Evolutionary conservation across 2,113 vertebrate genomes (phyloP).

Genomic region (Elachura formosa): DNA sequence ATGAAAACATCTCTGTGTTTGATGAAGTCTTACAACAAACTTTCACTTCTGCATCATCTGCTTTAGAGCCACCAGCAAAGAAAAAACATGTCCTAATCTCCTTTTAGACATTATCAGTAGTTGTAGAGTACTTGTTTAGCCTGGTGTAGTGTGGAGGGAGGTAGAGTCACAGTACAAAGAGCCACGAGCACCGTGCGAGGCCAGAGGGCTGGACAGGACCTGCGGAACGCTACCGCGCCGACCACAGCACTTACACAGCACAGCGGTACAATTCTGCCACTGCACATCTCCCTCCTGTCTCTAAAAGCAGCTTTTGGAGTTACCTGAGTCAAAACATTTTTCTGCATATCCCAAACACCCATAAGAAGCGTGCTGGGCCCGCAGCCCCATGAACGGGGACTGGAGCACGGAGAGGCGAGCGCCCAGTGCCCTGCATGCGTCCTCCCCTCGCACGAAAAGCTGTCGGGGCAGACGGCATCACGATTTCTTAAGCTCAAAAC

Average conservation of each 20-base stretch:
- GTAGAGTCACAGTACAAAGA: accelerated
- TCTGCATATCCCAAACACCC: accelerated
- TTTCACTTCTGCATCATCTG: neutral
- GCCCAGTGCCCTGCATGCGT: neutral
- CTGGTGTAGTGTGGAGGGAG: accelerated
- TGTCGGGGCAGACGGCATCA: no score
- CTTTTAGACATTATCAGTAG: neutral
- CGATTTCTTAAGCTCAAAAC: neutral
- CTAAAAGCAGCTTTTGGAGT: neutral
- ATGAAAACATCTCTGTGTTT: accelerated
- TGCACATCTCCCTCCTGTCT: accelerated
- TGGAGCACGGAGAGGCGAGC: accelerated
- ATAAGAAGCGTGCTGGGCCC: neutral
- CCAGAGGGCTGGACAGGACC: neutral
- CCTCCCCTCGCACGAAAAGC: no score
- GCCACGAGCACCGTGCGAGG: neutral
- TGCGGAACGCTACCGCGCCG: accelerated
- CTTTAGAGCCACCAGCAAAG: neutral
- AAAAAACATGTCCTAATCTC: neutral
- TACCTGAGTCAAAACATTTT: accelerated
- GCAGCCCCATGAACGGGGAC: no score
- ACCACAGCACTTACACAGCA: accelerated
- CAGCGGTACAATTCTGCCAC: accelerated
- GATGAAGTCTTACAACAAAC: neutral
- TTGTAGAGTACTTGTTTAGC: neutral